Percentiles rank a stretch among this genome's conserved stretches.
Conservation (phyloP, 2,888 invertebrate species). For the Lasioglossum calceatum region DNA sequence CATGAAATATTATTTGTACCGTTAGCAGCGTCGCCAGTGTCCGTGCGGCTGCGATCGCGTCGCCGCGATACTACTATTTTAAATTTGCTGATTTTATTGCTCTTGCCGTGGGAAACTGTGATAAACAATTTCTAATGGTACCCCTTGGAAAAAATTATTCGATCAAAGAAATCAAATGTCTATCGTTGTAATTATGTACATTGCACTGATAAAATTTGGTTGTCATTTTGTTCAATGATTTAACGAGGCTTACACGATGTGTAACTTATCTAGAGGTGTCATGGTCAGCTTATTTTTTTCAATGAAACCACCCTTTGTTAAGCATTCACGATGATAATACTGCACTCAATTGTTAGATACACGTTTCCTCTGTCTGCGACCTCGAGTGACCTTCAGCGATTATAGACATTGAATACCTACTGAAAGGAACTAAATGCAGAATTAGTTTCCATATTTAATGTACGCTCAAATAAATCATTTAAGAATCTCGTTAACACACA, state of each 20-base stretch:
- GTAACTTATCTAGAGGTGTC: no score
- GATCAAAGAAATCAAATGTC: neutral
- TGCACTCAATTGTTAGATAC: no score
- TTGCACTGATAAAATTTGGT: neutral
- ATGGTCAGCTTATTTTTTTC: no score
- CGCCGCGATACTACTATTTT: neutral
- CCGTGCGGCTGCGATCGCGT: neutral
- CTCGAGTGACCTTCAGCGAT: neutral
- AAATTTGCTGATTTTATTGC: neutral
- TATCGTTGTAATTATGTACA: neutral
- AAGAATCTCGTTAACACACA: neutral
- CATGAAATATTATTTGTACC: slow-evolving; percentile 50
- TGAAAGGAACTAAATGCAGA: neutral
- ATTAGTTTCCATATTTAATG: neutral
- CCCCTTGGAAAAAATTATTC: neutral
- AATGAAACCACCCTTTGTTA: no score
- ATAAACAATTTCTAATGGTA: neutral
- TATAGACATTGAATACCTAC: neutral
- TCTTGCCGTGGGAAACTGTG: neutral
- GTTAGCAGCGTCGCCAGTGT: slow-evolving; percentile 19
- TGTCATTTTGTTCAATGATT: no score
- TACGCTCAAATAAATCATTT: neutral
- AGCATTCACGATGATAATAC: no score
- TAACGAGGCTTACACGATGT: no score
- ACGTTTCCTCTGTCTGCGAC: neutral